Evolutionary conservation across 2,797 vertebrate species (phyloP), one percentile per base, ranked within the genome.

Genomic region (Picus viridis): DNA sequence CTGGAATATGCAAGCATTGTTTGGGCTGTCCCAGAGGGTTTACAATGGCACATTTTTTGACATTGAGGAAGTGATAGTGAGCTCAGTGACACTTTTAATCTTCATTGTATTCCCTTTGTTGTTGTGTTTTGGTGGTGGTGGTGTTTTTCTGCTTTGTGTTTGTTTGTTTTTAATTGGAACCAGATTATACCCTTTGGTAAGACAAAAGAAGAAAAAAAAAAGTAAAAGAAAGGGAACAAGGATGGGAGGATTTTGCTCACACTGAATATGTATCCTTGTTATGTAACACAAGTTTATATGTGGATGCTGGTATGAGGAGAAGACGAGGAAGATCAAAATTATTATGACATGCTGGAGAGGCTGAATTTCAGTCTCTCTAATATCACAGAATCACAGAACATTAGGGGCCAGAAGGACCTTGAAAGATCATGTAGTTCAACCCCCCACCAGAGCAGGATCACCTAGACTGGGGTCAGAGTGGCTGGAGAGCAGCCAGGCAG

Each of bases 1-100:
- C 81, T 85, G 12, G 86, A 94, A 95, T 94, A 95, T 56, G 34
- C 74, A 85, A 73, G 89, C 62, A 62, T 84, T 89, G 36, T 58
- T 93, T 78, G 74, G 19, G 53, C 9, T 88, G 53, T 93, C 77
- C 64, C 73, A 49, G 56, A 85, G 79, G 88, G 92, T 86, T 97
- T 92, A 80, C 30, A 45, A 5, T 61, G 47, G 51, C 53, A 90
- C 24, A 20, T 67, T 68, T 92, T 90, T 93, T 95, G 91, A 91
- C 89, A 95, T 79, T 87, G 79, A 94, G 76, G 51, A 89, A 62
- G 59, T 73, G 78, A 92, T 68, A 83, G 68, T 65, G 58, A 93
- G 26, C 27, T 84, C 78, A 88, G 65, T 80, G 58, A 83, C 72
- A 89, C 88, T 93, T 93, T 89, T 90, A 86, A 69, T 87, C 75